Base-by-base conservation (phyloP, 2,888 invertebrate species). In the Diploptera punctata region DNA sequence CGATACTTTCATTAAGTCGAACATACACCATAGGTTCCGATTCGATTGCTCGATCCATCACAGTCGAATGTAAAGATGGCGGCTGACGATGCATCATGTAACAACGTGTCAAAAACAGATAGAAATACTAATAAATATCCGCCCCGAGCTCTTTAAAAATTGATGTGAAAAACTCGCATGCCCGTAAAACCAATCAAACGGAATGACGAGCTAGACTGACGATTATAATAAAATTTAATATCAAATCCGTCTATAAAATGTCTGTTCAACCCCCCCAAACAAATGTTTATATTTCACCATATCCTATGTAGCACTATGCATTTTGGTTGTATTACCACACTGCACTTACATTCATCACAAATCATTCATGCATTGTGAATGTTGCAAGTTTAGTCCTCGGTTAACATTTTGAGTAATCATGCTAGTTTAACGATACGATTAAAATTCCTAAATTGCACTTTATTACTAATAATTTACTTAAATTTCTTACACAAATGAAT, bases 31-130 rank as follows among this genome's bases (percentile, higher is more conserved):
- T 3, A 1, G 52, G 52, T 13, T 52, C 52, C 24, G 52, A 21
- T 4, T 52, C 52, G 52, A 52, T 24, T 24, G 52, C 7, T 52
- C 52, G 52, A 52, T 52, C 52, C 52, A 52, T 24, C 52, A 52
- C 52, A 9, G 52, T 13, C 52, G 52, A 52, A 3, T 52, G 52
- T 24, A 52, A 24, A 52, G 52, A 52, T 52, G 52, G 52, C 52
- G 52, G 52, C 5, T 52, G 52, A 21, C 52, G 24, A 13, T 52
- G 52, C 52, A 52, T 52, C 21, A 21, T 52, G 52, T 52, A 18
- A 18, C 9, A 10, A 24, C 52, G 52, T 52, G 52, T 52, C 52
- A 52, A 26, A 52, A 52, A 52, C 52, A 52, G 52, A 52, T 52
- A 52, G 2, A 52, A 52, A 52, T 52, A 4, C 21, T 21, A 52